phyloP scores from a whole-genome alignment of 1,140 invertebrate species.

The Zophobas atratus region DNA sequence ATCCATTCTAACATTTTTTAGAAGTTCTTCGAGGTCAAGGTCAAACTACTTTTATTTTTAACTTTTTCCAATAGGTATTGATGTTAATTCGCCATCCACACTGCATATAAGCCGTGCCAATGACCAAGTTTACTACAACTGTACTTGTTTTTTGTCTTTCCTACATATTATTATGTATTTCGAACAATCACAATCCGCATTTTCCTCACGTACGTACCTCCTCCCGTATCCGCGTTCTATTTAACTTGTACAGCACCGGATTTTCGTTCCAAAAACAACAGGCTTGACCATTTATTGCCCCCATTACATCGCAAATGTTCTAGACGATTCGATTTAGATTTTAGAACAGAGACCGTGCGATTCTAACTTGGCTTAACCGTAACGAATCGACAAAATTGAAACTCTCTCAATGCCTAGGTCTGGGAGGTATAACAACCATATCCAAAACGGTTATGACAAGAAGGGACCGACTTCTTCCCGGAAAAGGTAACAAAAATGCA shows the following conservation, averaged over 20 bases:
- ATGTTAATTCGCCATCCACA: constrained; percentile 49
- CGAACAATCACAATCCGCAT: constrained; percentile 46
- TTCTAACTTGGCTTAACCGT: constrained; percentile 4
- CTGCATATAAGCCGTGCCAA: constrained; percentile 53
- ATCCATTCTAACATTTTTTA: constrained; percentile 59
- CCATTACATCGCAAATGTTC: constrained; percentile 18
- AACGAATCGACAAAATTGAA: constrained; percentile 21
- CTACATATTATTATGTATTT: constrained; percentile 51
- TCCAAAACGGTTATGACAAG: constrained; percentile 23
- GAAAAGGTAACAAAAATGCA: constrained; percentile 1
- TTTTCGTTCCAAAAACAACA: constrained; percentile 36
- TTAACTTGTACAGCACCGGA: constrained; percentile 32
- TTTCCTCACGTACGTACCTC: constrained; percentile 38
- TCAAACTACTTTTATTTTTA: constrained; percentile 63
- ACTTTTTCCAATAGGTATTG: constrained; percentile 58
- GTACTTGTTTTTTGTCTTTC: constrained; percentile 53
- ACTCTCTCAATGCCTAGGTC: neutral
- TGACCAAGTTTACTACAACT: constrained; percentile 54
- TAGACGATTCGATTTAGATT: constrained; percentile 3
- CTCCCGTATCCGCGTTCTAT: constrained; percentile 47
- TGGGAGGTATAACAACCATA: constrained; percentile 7
- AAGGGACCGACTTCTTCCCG: constrained; percentile 5
- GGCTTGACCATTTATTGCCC: constrained; percentile 6
- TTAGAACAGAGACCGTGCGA: neutral
- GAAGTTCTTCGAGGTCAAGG: constrained; percentile 61